Evolutionary conservation across 35 echinoderm and acorn worm species (phyloP).

Genomic region (Acanthaster planci): DNA sequence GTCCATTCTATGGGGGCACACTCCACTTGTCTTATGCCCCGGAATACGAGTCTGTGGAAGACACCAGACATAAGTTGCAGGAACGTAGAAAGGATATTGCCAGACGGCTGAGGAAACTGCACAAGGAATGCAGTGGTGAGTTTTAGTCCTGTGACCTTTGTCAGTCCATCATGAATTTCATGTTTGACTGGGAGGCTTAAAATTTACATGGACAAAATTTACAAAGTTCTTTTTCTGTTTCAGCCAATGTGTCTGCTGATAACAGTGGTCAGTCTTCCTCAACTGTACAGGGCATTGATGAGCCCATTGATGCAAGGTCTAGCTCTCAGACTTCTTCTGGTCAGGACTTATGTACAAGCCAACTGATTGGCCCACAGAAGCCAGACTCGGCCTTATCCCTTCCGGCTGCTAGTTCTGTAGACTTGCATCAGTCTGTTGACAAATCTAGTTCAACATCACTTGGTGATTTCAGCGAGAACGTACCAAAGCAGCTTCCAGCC

Average conservation of each 20-base stretch:
- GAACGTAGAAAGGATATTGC: conserved; percentile 77
- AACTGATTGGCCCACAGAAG: background rate
- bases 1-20: conserved; percentile 83
- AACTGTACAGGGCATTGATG: background rate
- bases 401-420: background rate
- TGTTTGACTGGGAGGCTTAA: background rate
- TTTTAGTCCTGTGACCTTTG: background rate
- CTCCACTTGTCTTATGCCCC: conserved; percentile 87
- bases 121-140: background rate
- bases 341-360: conserved; percentile 3
- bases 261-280: background rate
- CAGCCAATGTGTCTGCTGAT: background rate
- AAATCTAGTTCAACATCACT: background rate
- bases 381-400: background rate
- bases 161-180: background rate
- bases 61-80: conserved; percentile 83
- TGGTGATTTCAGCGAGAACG: background rate
- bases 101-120: conserved; percentile 61
- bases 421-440: background rate
- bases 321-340: background rate
- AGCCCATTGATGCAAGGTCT: background rate
- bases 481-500: conserved; percentile 26
- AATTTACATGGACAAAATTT: background rate
- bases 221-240: background rate
- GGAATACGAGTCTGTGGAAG: conserved; percentile 84